Evolutionary conservation across 2,797 vertebrate genomes (phyloP), one percentile per base, ranked within the genome.

Genomic region (Carcharodon carcharias): DNA sequence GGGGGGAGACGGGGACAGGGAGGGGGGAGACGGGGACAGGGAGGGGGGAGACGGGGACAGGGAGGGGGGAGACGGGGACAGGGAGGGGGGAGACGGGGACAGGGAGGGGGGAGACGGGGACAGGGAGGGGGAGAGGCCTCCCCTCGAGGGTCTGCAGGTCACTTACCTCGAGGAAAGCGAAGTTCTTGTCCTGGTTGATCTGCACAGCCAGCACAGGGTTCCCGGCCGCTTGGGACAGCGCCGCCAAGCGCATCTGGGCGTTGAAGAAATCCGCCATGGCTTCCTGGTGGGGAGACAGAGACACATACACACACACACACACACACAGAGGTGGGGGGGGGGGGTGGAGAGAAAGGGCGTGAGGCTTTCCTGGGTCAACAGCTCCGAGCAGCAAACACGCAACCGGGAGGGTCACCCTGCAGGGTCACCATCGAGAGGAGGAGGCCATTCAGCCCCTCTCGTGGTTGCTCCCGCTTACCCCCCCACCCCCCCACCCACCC

Each of bases 191-290:
- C 97, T 99, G 99, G 97, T 99, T 99, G 96, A 99, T 99, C 97
- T 99, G 99, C 96, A 99, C 99, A 4, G 99, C 99, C 96, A 99
- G 98, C 9, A 99, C 98, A 0, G 99, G 99, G 97, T 99, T 99
- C 61, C 99, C 99, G 16, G 99, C 98, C 56, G 99, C 99, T 97
- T 99, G 99, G 92, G 98, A 99, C 85, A 99, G 98, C 94, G 99
- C 99, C 96, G 98, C 99, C 87, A 99, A 97, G 96, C 99, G 98
- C 99, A 99, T 99, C 97, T 99, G 99, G 96, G 99, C 99, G 31
- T 99, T 99, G 97, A 99, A 99, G 97, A 99, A 99, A 96, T 99
- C 99, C 98, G 99, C 99, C 99, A 99, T 99, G 71, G 99, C 99
- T 96, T 99, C 99, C 99, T 99, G 96, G 96, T 97, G 96, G 96